Evolutionary conservation across 2,797 vertebrate species (phyloP).

Genomic region (Melanotaenia boesemani): DNA sequence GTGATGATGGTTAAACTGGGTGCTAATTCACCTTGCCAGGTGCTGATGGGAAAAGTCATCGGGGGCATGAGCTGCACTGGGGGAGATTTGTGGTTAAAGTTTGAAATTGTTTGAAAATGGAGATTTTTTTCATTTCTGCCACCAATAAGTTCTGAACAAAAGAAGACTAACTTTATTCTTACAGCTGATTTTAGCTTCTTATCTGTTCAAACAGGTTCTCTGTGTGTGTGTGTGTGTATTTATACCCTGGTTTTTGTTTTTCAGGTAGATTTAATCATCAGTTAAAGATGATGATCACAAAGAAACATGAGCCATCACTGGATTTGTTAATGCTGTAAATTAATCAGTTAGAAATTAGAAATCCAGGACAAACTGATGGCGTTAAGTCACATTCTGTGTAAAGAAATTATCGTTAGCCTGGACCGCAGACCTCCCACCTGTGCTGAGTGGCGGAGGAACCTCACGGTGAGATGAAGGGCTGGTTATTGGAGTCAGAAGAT

Average conservation of each 20-base stretch:
- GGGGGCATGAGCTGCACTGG: neutral
- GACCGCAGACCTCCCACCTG: too few species aligned
- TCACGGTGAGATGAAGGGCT: too few species aligned
- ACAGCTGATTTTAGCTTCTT: neutral
- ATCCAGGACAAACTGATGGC: too few species aligned
- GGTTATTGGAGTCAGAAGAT: too few species aligned
- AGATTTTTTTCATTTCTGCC: neutral
- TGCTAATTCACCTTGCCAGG: conserved; percentile 52
- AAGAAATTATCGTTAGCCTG: too few species aligned
- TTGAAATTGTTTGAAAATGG: neutral
- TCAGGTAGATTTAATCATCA: conserved; percentile 50
- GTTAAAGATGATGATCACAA: conserved; percentile 43
- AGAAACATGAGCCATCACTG: neutral
- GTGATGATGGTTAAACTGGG: conserved; percentile 42
- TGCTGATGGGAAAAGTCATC: neutral
- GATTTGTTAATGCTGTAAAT: too few species aligned
- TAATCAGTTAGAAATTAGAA: too few species aligned
- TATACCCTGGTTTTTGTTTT: conserved; percentile 40
- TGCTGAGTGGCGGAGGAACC: too few species aligned
- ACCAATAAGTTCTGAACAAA: neutral
- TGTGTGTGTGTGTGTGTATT: neutral
- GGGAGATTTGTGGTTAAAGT: neutral
- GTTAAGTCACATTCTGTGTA: too few species aligned
- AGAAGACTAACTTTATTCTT: neutral
- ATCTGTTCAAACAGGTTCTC: neutral